phyloP scores from a whole-genome alignment of 2,888 invertebrate genomes.

The Pegoplata infirma region DNA sequence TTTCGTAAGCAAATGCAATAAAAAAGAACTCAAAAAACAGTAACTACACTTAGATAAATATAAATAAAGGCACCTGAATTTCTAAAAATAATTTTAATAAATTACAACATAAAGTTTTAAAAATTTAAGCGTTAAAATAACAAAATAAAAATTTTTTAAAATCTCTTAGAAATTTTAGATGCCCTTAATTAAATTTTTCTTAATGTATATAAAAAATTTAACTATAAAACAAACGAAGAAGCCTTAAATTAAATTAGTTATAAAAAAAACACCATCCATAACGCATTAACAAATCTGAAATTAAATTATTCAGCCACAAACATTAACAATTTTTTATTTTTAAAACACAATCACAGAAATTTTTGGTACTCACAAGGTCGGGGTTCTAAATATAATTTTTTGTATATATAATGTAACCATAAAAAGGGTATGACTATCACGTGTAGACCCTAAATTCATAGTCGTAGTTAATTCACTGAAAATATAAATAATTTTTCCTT shows the following conservation, averaged over 20 bases:
- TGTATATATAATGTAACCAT: conserved; percentile 71
- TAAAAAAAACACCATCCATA: neutral
- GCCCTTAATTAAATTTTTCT: neutral
- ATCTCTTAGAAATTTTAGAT: neutral
- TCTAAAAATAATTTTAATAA: neutral
- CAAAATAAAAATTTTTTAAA: neutral
- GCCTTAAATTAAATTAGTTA: neutral
- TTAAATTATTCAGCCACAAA: neutral
- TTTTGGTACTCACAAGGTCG: conserved; percentile 72
- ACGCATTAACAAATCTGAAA: neutral
- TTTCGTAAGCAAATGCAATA: neutral
- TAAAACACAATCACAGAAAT: too few species aligned
- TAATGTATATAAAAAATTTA: neutral
- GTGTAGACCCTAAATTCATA: conserved; percentile 62
- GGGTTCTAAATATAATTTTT: conserved; percentile 72
- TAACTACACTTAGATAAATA: neutral
- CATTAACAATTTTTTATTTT: neutral
- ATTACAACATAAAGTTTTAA: too few species aligned
- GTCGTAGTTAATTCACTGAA: conserved; percentile 67
- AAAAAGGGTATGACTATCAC: conserved; percentile 70
- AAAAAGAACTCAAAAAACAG: neutral
- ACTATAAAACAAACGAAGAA: neutral
- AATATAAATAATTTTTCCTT: conserved; percentile 43
- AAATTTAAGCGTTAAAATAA: too few species aligned
- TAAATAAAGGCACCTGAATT: neutral